These are phyloP conservation scores for Synanthedon formicaeformis DNA, from an alignment of 2,888 invertebrate genomes.

Conservation along the genomic window DNA sequence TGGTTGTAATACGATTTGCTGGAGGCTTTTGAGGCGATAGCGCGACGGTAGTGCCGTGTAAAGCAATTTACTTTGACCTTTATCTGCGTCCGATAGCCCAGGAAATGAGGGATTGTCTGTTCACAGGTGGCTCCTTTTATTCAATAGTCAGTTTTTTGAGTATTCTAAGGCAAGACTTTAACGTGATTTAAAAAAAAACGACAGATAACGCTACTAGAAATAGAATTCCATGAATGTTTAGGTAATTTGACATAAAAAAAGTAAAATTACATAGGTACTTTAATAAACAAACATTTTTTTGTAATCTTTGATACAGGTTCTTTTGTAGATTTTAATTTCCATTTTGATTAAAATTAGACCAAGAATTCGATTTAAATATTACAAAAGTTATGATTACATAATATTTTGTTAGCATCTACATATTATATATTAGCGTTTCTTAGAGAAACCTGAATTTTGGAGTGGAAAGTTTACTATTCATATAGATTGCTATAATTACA, in stretches of 20 bases:
- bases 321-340: not conserved
- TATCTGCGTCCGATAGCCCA: conserved; percentile 5
- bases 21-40: conserved; percentile 11
- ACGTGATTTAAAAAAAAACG: too few relatives aligned
- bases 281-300: not conserved
- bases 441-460: too few relatives aligned
- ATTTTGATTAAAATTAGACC: too few relatives aligned
- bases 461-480: too few relatives aligned
- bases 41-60: conserved; percentile 8
- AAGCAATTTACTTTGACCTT: conserved; percentile 12
- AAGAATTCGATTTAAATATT: too few relatives aligned
- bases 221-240: not conserved
- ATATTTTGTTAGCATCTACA: too few relatives aligned
- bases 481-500: too few relatives aligned
- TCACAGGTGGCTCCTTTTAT: not conserved
- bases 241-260: not conserved
- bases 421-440: too few relatives aligned
- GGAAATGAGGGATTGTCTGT: conserved; percentile 4
- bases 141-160: too few relatives aligned
- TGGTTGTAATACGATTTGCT: conserved; percentile 14
- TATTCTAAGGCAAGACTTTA: too few relatives aligned
- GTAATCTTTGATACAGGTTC: not conserved
- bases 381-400: too few relatives aligned
- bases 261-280: not conserved
- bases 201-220: not conserved